These are phyloP conservation scores for Papilio polytes DNA, from an alignment of 1,140 invertebrate species.

Conservation along the genomic window DNA sequence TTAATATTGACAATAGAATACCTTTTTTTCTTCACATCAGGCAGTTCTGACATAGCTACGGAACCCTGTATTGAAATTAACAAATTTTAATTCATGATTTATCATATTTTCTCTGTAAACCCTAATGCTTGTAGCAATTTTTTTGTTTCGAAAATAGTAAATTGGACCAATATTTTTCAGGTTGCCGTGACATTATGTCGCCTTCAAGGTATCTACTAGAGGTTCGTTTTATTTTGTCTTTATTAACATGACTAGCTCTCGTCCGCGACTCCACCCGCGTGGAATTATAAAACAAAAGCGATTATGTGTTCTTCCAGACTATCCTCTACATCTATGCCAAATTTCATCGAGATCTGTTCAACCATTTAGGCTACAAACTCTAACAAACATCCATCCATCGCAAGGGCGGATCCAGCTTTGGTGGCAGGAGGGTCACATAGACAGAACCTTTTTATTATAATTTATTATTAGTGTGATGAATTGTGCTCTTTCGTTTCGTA, in stretches of 20 bases:
- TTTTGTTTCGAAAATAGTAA: background rate
- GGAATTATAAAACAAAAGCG: no score
- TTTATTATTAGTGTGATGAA: no score
- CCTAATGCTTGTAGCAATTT: background rate
- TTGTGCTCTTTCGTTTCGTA: no score
- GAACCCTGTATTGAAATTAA: background rate
- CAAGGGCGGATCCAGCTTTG: no score
- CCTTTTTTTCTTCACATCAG: background rate
- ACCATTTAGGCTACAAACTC: no score
- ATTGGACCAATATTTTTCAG: background rate
- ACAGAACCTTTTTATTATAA: background rate
- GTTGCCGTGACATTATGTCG: constrained; percentile 3
- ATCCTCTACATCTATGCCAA: no score
- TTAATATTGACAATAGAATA: background rate
- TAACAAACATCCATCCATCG: no score
- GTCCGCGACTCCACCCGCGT: no score
- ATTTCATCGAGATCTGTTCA: no score
- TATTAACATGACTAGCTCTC: no score
- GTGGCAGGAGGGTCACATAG: no score
- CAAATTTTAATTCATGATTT: background rate
- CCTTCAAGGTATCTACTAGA: constrained; percentile 16
- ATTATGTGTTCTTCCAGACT: no score
- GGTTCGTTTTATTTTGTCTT: background rate
- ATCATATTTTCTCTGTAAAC: background rate
- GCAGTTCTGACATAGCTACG: constrained; percentile 20